A percentile compares a stretch with the other conserved stretches of the same genome.
Conservation (phyloP, 2,113 vertebrate species). For the Burhinus oedicnemus region DNA sequence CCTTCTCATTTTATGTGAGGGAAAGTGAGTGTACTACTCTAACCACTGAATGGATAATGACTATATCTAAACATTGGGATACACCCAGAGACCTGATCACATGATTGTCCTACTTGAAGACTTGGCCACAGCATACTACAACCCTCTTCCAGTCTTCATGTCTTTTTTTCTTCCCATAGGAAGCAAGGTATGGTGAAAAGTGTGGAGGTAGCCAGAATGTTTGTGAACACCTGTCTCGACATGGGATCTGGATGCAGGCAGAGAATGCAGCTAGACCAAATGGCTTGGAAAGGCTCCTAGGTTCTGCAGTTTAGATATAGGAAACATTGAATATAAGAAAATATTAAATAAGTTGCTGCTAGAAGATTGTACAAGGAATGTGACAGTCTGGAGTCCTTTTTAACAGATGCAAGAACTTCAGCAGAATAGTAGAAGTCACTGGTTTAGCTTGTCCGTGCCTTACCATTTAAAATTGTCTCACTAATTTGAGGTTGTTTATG, state of each 20-base stretch:
- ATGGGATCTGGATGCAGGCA: background rate
- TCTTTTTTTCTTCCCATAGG: background rate
- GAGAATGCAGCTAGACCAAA: background rate
- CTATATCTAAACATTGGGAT: background rate
- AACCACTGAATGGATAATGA: background rate
- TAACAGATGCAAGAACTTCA: background rate
- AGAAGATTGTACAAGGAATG: background rate
- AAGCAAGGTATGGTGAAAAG: background rate
- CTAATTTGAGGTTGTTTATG: background rate
- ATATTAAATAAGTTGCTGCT: background rate
- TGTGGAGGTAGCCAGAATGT: background rate
- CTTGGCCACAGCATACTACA: background rate
- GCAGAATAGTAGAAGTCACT: background rate
- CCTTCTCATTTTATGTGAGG: background rate
- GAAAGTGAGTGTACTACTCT: background rate
- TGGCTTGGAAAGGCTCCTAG: background rate
- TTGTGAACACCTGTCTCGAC: background rate
- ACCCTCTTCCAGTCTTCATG: background rate
- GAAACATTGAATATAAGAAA: background rate
- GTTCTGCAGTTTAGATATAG: background rate
- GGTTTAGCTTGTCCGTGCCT: background rate
- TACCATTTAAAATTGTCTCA: background rate
- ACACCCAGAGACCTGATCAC: background rate
- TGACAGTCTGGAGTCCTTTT: background rate
- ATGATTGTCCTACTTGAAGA: background rate